Percentiles rank a stretch among this genome's conserved stretches.
Evolutionary conservation across 2,797 vertebrate genomes (phyloP).

Genomic region (Sparus aurata): DNA sequence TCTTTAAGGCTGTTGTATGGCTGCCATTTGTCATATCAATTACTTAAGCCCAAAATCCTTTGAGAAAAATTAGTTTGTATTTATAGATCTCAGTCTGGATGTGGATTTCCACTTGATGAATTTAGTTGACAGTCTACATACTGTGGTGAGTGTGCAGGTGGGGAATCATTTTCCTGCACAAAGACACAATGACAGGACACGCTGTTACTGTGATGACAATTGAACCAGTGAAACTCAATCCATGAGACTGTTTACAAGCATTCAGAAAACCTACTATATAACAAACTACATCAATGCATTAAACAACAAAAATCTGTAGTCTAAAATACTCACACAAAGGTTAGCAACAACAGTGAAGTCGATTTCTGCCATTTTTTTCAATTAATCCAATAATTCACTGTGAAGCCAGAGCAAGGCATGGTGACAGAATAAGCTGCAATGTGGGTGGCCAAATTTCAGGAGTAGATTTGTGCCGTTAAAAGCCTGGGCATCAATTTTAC

Average conservation of each 20-base stretch:
- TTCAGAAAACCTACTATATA: not conserved
- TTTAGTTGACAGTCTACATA: not conserved
- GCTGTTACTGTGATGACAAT: not conserved
- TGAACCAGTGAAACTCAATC: not conserved
- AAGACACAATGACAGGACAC: not conserved
- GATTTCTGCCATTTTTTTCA: not conserved
- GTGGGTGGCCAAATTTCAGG: not conserved
- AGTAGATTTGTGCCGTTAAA: not conserved
- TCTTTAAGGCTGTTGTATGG: not conserved
- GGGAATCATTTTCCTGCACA: not conserved
- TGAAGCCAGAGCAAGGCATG: not conserved
- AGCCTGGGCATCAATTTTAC: not conserved
- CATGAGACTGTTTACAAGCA: not conserved
- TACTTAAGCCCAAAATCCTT: not conserved
- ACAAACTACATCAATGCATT: not conserved
- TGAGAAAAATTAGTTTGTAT: conserved; percentile 5
- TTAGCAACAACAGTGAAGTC: not conserved
- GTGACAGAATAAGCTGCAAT: not conserved
- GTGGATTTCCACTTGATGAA: not conserved
- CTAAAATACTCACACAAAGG: not conserved
- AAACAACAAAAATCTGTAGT: not conserved
- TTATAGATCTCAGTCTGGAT: conserved; percentile 6
- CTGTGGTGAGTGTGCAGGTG: not conserved
- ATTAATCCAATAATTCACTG: not conserved
- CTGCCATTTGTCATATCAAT: not conserved